Base-by-base conservation (phyloP, 2,888 invertebrate species). In the Fissipunctia ypsillon region DNA sequence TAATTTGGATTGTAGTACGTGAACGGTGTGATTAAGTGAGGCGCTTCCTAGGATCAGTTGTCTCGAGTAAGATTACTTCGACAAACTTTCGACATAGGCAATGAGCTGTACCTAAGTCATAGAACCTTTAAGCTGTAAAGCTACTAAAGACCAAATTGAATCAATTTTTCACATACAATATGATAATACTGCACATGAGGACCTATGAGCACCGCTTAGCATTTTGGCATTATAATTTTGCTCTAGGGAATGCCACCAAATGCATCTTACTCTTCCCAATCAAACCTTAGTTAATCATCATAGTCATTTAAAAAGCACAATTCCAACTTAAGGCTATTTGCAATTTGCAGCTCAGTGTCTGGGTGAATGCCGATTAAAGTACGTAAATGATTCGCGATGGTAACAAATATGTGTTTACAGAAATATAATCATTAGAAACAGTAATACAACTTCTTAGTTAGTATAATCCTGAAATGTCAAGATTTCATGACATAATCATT, bases 1-100 rank as follows among this genome's bases (percentile, higher is more conserved):
- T 72, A 71, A 60, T 79, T 72, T 41, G 50, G 50, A 45, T 52
- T 48, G 59, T 45, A 69, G 59, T 45, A 69, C 45, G 31, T 71
- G 52, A 60, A 60, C 31, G 14, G n/a, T 25, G 22, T 28, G 38
- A 38, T 52, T 71, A 45, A 70, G 50, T 28, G 28, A 38, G 59
- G 22, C 35, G 57, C 50, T 28, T n/a, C n/a, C 43, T 35, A 43
- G 38, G 25, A 3, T n/a, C 14, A 43, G 50, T 70, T 45, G 50
- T 25, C 38, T 35, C 28, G 41, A 43, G 43, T 78, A 43, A 25
- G 43, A 78, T 52, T 38, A 48, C 52, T 41, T 80, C 16, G 22
- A 45, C 16, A 60, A 22, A 31, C 2, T 54, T 43, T n/a, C n/a
- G 25, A 35, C 22, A 25, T 0, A 38, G 16, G 19, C 35, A 57